Percentiles rank a stretch among this genome's conserved stretches.
Conservation (phyloP, 2,888 invertebrate species). For the Xanthia icteritia region DNA sequence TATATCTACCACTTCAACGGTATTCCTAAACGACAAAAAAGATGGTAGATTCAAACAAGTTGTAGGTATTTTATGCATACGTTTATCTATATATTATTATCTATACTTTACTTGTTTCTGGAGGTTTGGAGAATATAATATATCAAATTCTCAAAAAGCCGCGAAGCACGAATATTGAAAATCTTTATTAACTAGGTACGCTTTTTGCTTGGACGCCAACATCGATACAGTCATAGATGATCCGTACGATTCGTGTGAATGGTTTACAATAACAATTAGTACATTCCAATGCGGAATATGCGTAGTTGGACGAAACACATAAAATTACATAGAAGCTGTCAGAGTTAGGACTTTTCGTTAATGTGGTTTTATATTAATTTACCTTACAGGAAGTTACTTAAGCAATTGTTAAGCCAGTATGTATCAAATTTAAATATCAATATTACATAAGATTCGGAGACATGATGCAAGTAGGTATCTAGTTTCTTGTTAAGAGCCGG, state of each 20-base stretch:
- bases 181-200: not conserved
- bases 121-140: conserved; percentile 2
- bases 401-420: conserved; percentile 66
- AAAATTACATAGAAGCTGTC: conserved; percentile 16
- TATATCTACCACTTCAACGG: not conserved
- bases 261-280: conserved; percentile 27
- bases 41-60: not conserved
- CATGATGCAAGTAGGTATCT: conserved; percentile 60
- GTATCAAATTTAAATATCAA: conserved; percentile 59
- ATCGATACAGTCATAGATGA: not conserved
- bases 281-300: conserved; percentile 45
- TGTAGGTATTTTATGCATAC: not conserved
- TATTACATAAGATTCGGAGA: conserved; percentile 55
- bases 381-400: conserved; percentile 54
- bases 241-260: conserved; percentile 23
- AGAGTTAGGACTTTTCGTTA: conserved; percentile 17
- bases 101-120: conserved; percentile 5
- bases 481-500: conserved; percentile 75
- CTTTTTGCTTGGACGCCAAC: conserved; percentile 24
- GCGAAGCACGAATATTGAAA: conserved; percentile 5
- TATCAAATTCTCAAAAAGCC: not conserved
- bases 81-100: conserved; percentile 15
- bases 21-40: not conserved
- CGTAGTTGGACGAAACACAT: conserved; percentile 23
- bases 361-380: conserved; percentile 35